Percentiles rank a stretch among this genome's conserved stretches.
Evolutionary conservation across 1,140 invertebrate species (phyloP).

Genomic region (Cydia pomonella): DNA sequence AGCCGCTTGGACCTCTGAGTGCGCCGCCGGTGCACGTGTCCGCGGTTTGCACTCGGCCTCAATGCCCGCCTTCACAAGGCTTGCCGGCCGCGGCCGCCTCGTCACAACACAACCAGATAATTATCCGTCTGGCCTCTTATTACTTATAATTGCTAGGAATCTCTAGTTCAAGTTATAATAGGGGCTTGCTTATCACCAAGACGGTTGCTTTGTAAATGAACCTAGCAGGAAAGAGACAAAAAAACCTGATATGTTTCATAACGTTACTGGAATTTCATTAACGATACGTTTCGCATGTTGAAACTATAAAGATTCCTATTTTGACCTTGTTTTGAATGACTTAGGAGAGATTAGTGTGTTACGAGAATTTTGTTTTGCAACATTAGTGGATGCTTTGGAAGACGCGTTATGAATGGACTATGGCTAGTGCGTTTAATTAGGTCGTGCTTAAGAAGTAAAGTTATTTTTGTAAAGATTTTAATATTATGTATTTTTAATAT

Average conservation of each 20-base stretch:
- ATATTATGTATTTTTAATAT: too few relatives aligned
- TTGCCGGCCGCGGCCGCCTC: background rate
- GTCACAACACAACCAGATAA: background rate
- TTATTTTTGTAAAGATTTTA: too few relatives aligned
- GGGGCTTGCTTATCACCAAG: background rate
- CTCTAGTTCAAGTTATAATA: background rate
- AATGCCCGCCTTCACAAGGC: background rate
- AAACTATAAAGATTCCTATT: conserved; percentile 11
- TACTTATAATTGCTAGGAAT: background rate
- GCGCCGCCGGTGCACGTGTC: conserved; percentile 44
- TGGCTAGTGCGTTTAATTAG: too few relatives aligned
- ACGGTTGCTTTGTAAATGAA: background rate
- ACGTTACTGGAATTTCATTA: conserved; percentile 21
- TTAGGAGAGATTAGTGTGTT: background rate
- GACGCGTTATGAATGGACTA: too few relatives aligned
- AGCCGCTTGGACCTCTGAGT: conserved; percentile 32
- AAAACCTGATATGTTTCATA: conserved; percentile 1
- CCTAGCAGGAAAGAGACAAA: background rate
- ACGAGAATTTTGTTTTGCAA: conserved; percentile 18
- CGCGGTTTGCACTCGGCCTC: conserved; percentile 35
- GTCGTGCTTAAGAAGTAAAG: too few relatives aligned
- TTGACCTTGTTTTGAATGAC: conserved; percentile 13
- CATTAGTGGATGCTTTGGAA: background rate
- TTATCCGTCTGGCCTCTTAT: background rate
- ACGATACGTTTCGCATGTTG: conserved; percentile 18